Evolutionary conservation across 1,140 invertebrate genomes (phyloP).

Genomic region (Paraescarpia echinospica): DNA sequence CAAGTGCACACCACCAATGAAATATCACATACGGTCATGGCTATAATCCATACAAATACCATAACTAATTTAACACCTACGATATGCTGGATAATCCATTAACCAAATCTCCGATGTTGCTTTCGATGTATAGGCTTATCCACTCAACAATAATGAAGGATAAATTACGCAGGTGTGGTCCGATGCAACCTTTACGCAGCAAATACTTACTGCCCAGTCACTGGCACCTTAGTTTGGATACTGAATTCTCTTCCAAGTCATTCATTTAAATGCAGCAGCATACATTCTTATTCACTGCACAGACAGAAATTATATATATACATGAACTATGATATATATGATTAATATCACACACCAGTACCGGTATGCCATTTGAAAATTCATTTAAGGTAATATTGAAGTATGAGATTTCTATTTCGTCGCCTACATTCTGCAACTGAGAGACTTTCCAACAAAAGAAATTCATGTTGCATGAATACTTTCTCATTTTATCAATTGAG

Average conservation of each 20-base stretch:
- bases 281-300: not conserved
- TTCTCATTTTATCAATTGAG: no score
- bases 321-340: no score
- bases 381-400: no score
- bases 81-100: not conserved
- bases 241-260: not conserved
- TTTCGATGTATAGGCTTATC: not conserved
- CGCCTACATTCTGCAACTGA: no score
- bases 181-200: not conserved
- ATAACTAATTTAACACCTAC: not conserved
- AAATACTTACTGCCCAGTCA: not conserved
- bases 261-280: not conserved
- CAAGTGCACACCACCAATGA: not conserved
- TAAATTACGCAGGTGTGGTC: not conserved
- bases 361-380: no score
- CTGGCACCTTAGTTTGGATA: not conserved
- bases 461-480: no score
- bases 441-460: no score
- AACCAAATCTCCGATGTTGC: not conserved
- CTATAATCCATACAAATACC: not conserved
- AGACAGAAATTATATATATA: no score
- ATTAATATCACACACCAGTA: no score
- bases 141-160: not conserved
- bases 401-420: no score
- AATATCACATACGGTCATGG: not conserved